Evolutionary conservation across 2,888 invertebrate genomes (phyloP), one percentile per base, ranked within the genome.

Genomic region (Acanthacorydalis orientalis): DNA sequence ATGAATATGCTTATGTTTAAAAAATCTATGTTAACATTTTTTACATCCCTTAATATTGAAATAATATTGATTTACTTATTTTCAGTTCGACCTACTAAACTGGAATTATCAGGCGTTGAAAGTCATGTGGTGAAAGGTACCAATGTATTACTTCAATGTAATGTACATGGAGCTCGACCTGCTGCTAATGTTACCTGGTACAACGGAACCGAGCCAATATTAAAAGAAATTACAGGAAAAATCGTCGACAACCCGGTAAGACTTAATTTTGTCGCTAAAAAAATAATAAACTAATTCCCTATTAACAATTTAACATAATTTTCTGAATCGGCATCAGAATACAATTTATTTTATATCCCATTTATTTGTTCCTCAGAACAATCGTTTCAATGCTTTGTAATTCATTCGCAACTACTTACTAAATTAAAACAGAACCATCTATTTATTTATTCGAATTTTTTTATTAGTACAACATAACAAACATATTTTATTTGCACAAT

Each of bases 111-210:
- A 31, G 88, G 89, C 4, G 79, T 85, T 14, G 78, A 80, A 39
- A 77, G 80, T 55, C 83, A 88, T 63, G 84, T 84, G 31, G 80
- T 83, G 8, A 83, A 86, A 58, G 89, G 87, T 31, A 81, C 81
- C 7, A 75, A 80, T 57, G 82, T 91, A 47, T 75, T 81, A 47
- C 73, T 92, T 51, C 75, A 79, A 61, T 92, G 92, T 62, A 67
- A 68, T 53, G 86, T 87, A 4, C 74, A 74, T 35, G 89, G 87
- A 0, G 89, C 91, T 0, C 70, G 84, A 43, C 92, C 92, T 0
- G 77, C 86, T 0, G 90, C 90, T 9, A 78, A 76, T 55, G 75
- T 92, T 50, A 78, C 82, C 49, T 92, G 91, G 91, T 84, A 74
- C 67, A 91, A 91, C 63, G 80, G 82, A 14, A 79, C 84, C 0